Evolutionary conservation across 2,888 invertebrate genomes (phyloP), one percentile per base, ranked within the genome.

Genomic region (Athrips mouffetella): DNA sequence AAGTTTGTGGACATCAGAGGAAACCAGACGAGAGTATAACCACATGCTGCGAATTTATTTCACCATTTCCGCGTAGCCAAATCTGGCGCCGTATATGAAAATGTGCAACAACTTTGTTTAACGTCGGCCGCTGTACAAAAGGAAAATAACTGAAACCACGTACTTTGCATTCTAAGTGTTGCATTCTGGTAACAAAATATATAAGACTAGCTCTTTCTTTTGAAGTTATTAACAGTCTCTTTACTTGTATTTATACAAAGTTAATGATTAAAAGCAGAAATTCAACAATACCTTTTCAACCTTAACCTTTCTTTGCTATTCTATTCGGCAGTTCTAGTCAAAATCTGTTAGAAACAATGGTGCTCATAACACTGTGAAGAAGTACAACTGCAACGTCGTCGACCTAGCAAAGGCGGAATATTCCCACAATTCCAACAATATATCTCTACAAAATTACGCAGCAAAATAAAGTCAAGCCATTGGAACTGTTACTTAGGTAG

Each of bases 1-100:
- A 65, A 51, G 37, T 13, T 42, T 51, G 44, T 21, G 25, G 27
- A 44, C 29, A 21, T 6, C 7, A 20, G 27, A 41, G 25, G n/a
- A 15, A 16, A 30, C 23, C 21, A 27, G 25, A 48, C 31, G 13
- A 27, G 11, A 13, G 31, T 21, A 25, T 27, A 44, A 27, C 6
- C 25, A 39, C 33, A 41, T 31, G 25, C 21, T 39, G 16, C 5
- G 25, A 31, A 47, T 40, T 47, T 47, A 47, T 39, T n/a, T 16
- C 31, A 30, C 33, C 23, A n/a, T 20, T 27, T 20, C 23, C 27
- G 11, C 11, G n/a, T 10, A 13, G 21, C 20, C 10, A 20, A 21
- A 39, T 39, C 11, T 39, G 11, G 20, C 13, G 3, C 18, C 39
- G 23, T 20, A 20, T 39, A 8, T 11, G 8, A 13, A 15, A 4